Conservation (phyloP, 2,113 vertebrate species). For the Carassius auratus region DNA sequence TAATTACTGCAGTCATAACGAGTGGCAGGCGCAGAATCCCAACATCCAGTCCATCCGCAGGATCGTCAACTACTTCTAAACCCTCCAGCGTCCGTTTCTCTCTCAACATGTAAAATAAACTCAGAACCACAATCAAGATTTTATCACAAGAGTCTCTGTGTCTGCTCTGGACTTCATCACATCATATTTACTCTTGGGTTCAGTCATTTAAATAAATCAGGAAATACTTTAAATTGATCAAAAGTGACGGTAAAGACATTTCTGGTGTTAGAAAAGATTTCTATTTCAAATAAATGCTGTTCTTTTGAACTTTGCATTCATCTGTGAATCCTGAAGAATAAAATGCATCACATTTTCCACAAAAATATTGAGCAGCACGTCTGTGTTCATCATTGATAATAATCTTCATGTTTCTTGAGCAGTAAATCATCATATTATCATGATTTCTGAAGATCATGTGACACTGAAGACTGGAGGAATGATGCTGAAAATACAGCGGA, state of each 20-base stretch:
- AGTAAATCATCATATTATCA: background rate
- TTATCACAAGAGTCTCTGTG: constrained; percentile 60
- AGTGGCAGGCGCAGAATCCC: constrained; percentile 86
- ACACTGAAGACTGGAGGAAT: background rate
- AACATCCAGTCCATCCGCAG: constrained; percentile 89
- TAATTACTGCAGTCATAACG: constrained; percentile 81
- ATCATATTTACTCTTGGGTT: no score
- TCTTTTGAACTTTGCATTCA: background rate
- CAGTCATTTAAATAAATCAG: no score
- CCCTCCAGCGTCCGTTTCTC: constrained; percentile 36
- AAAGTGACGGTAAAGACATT: no score
- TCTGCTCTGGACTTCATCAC: constrained; percentile 2
- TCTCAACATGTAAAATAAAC: constrained; percentile 76
- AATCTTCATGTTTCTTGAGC: background rate
- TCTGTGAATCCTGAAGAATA: background rate
- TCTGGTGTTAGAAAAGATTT: no score
- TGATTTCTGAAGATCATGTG: constrained; percentile 10
- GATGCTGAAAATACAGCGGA: background rate
- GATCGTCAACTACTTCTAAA: constrained; percentile 90
- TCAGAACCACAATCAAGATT: constrained; percentile 51
- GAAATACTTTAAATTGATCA: background rate
- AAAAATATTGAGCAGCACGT: no score
- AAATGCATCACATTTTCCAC: background rate
- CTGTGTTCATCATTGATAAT: background rate
- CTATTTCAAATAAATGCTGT: background rate